These are phyloP conservation scores for Leptarthrus brevirostris DNA, from an alignment of 2,888 invertebrate species.

Conservation along the genomic window DNA sequence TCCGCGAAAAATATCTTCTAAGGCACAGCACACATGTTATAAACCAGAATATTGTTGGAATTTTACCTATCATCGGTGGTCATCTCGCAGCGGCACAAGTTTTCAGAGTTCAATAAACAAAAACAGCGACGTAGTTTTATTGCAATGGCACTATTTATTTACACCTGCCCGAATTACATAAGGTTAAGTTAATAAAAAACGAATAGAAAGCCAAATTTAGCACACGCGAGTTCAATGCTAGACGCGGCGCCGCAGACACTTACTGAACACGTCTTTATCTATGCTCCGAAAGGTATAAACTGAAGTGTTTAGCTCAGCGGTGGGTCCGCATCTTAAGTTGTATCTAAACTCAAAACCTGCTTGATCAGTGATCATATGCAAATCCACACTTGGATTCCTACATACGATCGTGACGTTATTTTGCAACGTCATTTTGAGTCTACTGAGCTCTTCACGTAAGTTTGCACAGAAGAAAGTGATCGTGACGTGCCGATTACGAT, in stretches of 20 bases:
- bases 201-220: constrained; percentile 4
- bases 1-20: no score
- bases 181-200: background rate
- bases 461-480: no score
- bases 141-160: background rate
- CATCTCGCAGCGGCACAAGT: constrained; percentile 1
- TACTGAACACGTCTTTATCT: constrained; percentile 21
- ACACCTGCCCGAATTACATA: constrained; percentile 4
- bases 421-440: background rate
- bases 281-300: constrained; percentile 25
- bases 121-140: background rate
- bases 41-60: no score
- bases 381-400: background rate
- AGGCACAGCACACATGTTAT: no score
- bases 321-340: background rate
- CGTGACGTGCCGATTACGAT: no score
- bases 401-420: background rate
- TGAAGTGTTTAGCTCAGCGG: background rate
- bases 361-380: background rate
- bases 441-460: no score
- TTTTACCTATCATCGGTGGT: constrained; percentile 19
- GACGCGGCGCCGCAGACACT: background rate
- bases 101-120: background rate
- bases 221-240: background rate
- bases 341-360: background rate